These are phyloP conservation scores for Tiaroga cobitis DNA, from an alignment of 2,797 vertebrate genomes.

Conservation along the genomic window DNA sequence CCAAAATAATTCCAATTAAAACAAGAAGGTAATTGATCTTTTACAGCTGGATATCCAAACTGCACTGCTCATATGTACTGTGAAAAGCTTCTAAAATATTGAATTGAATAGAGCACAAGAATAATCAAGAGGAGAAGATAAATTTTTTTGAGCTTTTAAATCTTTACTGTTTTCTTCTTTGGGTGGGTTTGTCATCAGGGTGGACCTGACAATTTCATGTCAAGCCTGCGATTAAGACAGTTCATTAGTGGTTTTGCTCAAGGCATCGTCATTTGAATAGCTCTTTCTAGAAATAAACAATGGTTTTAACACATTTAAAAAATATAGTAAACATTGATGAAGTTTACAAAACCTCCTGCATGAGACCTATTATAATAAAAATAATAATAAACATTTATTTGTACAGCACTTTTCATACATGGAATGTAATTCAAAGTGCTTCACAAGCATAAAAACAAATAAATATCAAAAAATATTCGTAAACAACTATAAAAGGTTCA, in stretches of 20 bases:
- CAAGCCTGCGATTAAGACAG: not conserved
- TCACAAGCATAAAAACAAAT: no score
- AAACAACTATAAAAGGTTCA: no score
- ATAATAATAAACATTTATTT: no score
- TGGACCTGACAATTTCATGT: not conserved
- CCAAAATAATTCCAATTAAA: not conserved
- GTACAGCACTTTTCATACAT: no score
- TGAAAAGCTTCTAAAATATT: no score
- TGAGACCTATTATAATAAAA: no score
- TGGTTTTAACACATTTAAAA: not conserved
- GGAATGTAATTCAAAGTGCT: no score
- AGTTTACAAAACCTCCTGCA: not conserved
- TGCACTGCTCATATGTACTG: not conserved
- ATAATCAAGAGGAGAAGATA: not conserved
- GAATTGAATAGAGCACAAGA: not conserved
- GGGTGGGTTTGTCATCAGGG: not conserved
- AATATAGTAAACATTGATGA: not conserved
- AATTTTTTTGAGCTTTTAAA: not conserved
- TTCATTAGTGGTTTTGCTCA: not conserved
- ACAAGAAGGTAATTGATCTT: not conserved
- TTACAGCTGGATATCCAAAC: not conserved
- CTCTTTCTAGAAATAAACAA: not conserved
- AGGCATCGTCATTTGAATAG: not conserved
- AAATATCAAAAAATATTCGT: no score
- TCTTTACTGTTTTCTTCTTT: not conserved